A percentile compares a stretch with the other conserved stretches of the same genome.
Conservation (phyloP, 2,113 vertebrate genomes). For the Platycercus adscitus region DNA sequence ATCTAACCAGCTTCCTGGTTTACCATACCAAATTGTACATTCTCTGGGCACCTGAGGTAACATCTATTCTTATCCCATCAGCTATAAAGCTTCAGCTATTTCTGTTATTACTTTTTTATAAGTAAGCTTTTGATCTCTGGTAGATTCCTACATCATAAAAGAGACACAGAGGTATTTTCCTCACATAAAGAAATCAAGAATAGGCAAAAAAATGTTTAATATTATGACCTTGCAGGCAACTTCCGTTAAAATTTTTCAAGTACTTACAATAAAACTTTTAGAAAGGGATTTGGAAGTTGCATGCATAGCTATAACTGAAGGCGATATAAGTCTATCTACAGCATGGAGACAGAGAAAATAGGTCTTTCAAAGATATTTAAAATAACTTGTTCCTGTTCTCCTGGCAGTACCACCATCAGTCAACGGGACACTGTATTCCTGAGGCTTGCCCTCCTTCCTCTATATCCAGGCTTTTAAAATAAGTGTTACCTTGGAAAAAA, state of each 20-base stretch:
- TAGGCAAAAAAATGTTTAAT: background rate
- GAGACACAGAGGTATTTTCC: background rate
- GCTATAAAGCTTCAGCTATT: background rate
- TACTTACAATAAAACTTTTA: background rate
- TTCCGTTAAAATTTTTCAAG: background rate
- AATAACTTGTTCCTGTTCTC: background rate
- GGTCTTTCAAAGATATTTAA: background rate
- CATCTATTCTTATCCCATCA: background rate
- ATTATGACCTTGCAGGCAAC: background rate
- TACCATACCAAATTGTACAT: background rate
- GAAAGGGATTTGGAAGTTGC: background rate
- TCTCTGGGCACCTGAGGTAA: background rate
- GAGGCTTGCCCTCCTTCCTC: background rate
- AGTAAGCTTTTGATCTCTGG: constrained; percentile 1
- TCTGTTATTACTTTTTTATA: background rate
- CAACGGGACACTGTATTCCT: background rate
- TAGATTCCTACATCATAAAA: background rate
- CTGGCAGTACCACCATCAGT: background rate
- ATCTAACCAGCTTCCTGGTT: background rate
- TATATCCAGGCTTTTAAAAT: background rate
- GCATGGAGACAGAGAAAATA: background rate
- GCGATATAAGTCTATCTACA: background rate
- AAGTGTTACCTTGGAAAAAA: background rate
- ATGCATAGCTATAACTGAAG: background rate
- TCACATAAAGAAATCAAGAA: background rate